A percentile compares a stretch with the other conserved stretches of the same genome.
Conservation (phyloP, 2,797 vertebrate genomes). For the Peromyscus eremicus region DNA sequence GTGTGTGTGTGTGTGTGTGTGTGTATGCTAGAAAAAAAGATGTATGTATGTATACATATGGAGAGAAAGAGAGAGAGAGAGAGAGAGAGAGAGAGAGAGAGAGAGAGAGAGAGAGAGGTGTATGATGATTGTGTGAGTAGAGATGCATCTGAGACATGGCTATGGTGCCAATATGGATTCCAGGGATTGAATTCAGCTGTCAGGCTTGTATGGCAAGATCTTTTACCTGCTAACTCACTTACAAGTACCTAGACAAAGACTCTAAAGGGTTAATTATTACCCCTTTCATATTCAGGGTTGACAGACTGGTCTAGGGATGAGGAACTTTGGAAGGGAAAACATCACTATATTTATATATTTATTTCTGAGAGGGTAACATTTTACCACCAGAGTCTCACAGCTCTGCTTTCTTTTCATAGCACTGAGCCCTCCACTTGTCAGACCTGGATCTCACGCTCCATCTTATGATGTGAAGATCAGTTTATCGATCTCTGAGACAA, state of each 20-base stretch:
- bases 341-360: too few species aligned
- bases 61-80: not conserved
- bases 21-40: not conserved
- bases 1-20: not conserved
- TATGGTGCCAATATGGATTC: too few species aligned
- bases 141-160: too few species aligned
- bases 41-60: too few species aligned
- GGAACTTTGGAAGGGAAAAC: not conserved
- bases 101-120: not conserved
- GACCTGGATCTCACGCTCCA: not conserved
- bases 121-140: not conserved
- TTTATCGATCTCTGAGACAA: not conserved
- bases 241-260: not conserved
- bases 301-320: not conserved
- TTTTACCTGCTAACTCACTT: not conserved
- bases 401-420: not conserved
- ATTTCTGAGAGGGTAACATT: not conserved
- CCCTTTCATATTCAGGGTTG: not conserved
- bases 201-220: not conserved
- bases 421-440: not conserved
- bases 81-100: not conserved
- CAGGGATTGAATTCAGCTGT: not conserved
- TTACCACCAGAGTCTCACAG: not conserved
- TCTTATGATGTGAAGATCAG: conserved; percentile 3
- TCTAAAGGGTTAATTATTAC: not conserved